Conservation (phyloP, 2,888 invertebrate species). For the Athalia cordata region DNA sequence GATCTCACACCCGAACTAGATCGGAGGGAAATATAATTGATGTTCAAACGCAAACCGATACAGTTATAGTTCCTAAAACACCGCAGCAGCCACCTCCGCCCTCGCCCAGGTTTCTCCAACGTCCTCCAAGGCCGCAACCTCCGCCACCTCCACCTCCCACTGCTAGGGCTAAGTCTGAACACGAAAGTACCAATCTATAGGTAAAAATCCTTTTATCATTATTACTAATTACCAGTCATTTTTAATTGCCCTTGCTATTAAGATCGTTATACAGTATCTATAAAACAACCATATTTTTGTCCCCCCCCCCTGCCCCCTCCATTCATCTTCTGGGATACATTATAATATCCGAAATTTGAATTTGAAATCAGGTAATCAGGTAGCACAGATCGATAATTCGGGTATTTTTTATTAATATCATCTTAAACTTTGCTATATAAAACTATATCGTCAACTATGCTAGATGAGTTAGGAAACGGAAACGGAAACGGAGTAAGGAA, state of each 20-base stretch:
- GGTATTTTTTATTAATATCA: slow-evolving; percentile 20
- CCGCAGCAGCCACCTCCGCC: slow-evolving; percentile 63
- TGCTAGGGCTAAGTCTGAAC: slow-evolving; percentile 64
- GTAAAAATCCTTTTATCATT: background rate
- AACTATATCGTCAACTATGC: background rate
- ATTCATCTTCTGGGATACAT: background rate
- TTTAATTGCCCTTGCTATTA: slow-evolving; percentile 13
- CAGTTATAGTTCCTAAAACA: slow-evolving; percentile 64
- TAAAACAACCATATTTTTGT: background rate
- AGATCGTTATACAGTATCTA: background rate
- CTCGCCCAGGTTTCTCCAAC: slow-evolving; percentile 66
- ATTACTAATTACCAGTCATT: slow-evolving; percentile 26
- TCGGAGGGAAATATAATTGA: slow-evolving; percentile 80
- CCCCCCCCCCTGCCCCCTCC: no score
- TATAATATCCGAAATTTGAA: background rate
- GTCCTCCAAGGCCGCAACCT: slow-evolving; percentile 71
- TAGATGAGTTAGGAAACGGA: no score
- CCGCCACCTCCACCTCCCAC: slow-evolving; percentile 70
- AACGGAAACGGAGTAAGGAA: no score
- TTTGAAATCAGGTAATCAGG: slow-evolving; percentile 18
- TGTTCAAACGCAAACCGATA: slow-evolving; percentile 70
- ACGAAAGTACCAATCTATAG: slow-evolving; percentile 71
- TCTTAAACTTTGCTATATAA: background rate
- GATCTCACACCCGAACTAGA: slow-evolving; percentile 72
- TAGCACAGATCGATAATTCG: background rate